A percentile compares a stretch with the other conserved stretches of the same genome.
These are phyloP conservation scores for Perca fluviatilis DNA, from an alignment of 2,113 vertebrate species.

Conservation along the genomic window DNA sequence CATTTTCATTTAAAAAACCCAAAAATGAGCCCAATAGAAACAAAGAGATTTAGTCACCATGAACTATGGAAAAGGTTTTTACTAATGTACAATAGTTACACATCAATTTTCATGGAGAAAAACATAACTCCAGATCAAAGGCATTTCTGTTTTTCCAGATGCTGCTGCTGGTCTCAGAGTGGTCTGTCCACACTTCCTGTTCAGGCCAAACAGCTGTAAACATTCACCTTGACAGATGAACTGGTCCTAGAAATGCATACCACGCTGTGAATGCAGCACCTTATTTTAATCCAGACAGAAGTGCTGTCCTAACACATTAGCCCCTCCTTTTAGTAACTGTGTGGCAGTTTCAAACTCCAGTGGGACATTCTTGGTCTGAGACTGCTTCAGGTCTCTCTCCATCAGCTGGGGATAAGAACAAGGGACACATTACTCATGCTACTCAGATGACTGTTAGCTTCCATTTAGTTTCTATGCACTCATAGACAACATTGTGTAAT, in stretches of 20 bases:
- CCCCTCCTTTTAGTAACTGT: slow-evolving; percentile 86
- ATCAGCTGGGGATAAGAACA: slow-evolving; percentile 86
- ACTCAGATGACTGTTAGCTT: neutral
- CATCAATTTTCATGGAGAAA: neutral
- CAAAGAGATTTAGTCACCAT: neutral
- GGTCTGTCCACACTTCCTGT: neutral
- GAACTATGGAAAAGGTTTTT: slow-evolving; percentile 13
- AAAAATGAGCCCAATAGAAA: neutral
- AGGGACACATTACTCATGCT: neutral
- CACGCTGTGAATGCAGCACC: neutral
- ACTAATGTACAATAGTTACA: slow-evolving; percentile 11
- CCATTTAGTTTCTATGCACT: neutral
- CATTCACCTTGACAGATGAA: neutral
- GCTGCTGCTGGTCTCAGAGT: neutral
- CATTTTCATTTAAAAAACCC: neutral
- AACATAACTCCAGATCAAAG: neutral
- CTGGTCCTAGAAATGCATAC: neutral
- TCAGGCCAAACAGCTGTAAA: neutral
- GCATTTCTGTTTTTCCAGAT: neutral
- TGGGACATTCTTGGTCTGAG: slow-evolving; percentile 76
- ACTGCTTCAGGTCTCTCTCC: slow-evolving; percentile 89
- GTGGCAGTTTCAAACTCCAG: slow-evolving; percentile 89
- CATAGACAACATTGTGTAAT: neutral
- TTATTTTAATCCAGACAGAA: slow-evolving; percentile 85
- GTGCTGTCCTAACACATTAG: slow-evolving; percentile 85